Percentiles rank a stretch among this genome's conserved stretches.
phyloP scores from a whole-genome alignment of 2,888 invertebrate genomes.

The Chrysolina haemoptera region DNA sequence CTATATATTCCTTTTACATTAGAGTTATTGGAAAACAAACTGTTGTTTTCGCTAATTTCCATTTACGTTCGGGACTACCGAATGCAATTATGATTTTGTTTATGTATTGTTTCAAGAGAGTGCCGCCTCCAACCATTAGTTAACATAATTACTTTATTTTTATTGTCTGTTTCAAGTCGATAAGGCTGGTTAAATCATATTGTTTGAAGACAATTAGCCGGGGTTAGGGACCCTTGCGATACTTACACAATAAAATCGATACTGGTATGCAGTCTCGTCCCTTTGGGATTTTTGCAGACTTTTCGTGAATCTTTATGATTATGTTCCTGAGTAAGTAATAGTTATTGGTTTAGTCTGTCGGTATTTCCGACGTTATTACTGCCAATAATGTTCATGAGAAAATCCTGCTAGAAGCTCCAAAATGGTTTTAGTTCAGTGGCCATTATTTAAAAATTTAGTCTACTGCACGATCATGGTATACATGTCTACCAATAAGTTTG shows the following conservation, averaged over 20 bases:
- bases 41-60: too few species aligned
- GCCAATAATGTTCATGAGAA: too few species aligned
- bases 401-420: too few species aligned
- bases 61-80: not conserved
- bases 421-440: too few species aligned
- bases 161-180: slow-evolving; percentile 19
- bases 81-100: not conserved
- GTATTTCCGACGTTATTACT: too few species aligned
- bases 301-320: not conserved
- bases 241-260: slow-evolving; percentile 10
- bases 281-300: not conserved
- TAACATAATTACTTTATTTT: slow-evolving; percentile 13
- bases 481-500: too few species aligned
- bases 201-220: slow-evolving; percentile 10
- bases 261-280: not conserved
- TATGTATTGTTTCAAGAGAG: slow-evolving; percentile 10
- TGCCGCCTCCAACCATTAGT: slow-evolving; percentile 13
- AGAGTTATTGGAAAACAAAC: too few species aligned
- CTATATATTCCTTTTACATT: too few species aligned
- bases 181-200: slow-evolving; percentile 10
- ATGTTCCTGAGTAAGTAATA: not conserved
- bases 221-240: slow-evolving; percentile 9
- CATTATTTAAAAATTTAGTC: too few species aligned
- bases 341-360: too few species aligned
- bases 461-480: too few species aligned